Base-by-base conservation (phyloP, 2,797 vertebrate species). In the Leuciscus waleckii region DNA sequence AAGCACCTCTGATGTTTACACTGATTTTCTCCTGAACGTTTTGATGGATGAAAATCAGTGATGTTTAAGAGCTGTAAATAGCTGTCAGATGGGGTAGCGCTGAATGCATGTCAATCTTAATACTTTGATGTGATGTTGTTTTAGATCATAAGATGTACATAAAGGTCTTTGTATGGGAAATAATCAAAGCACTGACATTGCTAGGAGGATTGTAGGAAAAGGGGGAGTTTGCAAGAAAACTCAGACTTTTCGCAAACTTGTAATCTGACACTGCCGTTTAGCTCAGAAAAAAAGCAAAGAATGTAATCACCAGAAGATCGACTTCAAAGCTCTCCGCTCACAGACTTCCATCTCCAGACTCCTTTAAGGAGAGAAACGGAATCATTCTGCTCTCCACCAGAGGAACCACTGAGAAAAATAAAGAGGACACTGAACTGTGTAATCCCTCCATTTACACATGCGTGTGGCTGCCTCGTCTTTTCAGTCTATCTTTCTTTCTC, bases 361-460 rank as follows among this genome's bases (percentile, higher is more conserved):
- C 56, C 11, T 46, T 7, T 26, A 73, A 69, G 32, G 54, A 58
- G 35, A 37, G 32, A 29, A 67, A 69, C n/a, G 5, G 7, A 78
- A 49, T 86, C 35, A 67, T 70, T 85, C 78, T 32, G 71, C 73
- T 79, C 70, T 75, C 54, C 69, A 74, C 23, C 39, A 32, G 26
- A 79, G 54, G 23, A 63, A 71, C 9, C 51, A 61, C 54, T 46
- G 37, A 32, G 68, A 61, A 71, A 71, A 41, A 51, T 37, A 81
- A 81, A 78, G 54, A 58, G 49, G 56, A 82, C 65, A 70, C 10
- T 73, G 71, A 85, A 81, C 63, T 76, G 58, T 87, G 71, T 86
- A 90, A 91, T 90, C 85, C 87, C 78, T 79, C 76, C 35, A 63
- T 75, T 89, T 73, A 88, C 56, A 51, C 32, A 81, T 65, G 69